Conservation (phyloP, 2,888 invertebrate species). For the Caenorhabditis drosophilae region DNA sequence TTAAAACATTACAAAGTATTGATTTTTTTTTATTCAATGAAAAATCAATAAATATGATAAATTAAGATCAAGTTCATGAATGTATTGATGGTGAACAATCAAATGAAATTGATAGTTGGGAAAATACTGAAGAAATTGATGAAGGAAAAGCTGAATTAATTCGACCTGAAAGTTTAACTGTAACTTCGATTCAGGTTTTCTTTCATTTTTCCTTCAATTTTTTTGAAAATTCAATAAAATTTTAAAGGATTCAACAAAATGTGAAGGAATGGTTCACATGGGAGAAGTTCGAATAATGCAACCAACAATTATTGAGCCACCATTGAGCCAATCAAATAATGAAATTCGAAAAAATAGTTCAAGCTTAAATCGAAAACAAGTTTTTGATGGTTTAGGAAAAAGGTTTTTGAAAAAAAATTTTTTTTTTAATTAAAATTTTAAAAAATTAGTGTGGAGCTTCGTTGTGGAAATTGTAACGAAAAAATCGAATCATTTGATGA, state of each 20-base stretch:
- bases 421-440: too few species aligned
- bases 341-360: constrained; percentile 34
- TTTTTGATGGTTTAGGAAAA: too few species aligned
- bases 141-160: constrained; percentile 28
- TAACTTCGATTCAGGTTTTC: constrained; percentile 37
- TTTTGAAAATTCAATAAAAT: too few species aligned
- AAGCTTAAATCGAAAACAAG: neutral
- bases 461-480: constrained; percentile 88
- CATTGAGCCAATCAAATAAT: constrained; percentile 9
- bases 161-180: constrained; percentile 58
- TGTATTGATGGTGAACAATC: constrained; percentile 34
- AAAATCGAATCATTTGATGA: constrained; percentile 90
- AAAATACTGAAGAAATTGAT: constrained; percentile 39
- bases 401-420: too few species aligned
- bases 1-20: constrained; percentile 82
- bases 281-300: constrained; percentile 28
- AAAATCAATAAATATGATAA: constrained; percentile 1
- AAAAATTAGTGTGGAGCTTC: constrained; percentile 60
- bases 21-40: neutral
- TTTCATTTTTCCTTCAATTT: neutral
- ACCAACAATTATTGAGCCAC: constrained; percentile 36
- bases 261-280: constrained; percentile 19
- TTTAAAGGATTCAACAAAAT: constrained; percentile 1
- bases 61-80: constrained; percentile 47
- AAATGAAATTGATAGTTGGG: constrained; percentile 45